Base-by-base conservation (phyloP, 2,888 invertebrate genomes). In the Dynastes grantii region DNA sequence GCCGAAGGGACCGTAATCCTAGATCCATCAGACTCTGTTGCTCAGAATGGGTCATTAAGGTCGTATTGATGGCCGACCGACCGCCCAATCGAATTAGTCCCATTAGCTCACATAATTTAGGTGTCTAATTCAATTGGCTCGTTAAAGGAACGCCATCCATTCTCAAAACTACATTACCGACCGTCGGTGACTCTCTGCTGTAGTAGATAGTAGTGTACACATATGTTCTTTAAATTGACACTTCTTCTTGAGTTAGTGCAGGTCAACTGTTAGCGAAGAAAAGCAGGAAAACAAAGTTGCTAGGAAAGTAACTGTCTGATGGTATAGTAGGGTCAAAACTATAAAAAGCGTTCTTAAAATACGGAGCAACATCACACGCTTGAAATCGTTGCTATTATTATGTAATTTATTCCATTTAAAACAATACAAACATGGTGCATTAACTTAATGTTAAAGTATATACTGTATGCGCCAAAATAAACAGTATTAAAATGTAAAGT, bases 41-140 rank as follows among this genome's bases (percentile, higher is more conserved):
- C 81, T 80, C 78, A 76, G 58, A 81, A 78, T 76, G 80, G 80
- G 80, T 80, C 82, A 82, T 82, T 82, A 81, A 79, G 80, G 80
- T 79, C 82, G 82, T 84, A 85, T 85, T 84, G 85, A 85, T 85
- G 85, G 84, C 83, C 82, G 81, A 82, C 79, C 83, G 84, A 84
- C 84, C 85, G 85, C 85, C 86, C 85, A 85, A 85, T 85, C 85
- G 86, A 86, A 86, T 86, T 85, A 85, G 85, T 79, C 83, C 86
- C 85, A 86, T 86, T 86, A 86, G 83, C 84, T 84, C 84, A 85
- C 85, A 86, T 86, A 86, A 86, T 86, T 87, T 86, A 87, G 85
- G 85, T 85, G 85, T 85, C 85, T 86, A 85, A 87, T 87, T 87
- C 86, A 86, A 87, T 87, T 86, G 85, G 84, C 83, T 86, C 86